phyloP scores from a whole-genome alignment of 2,888 invertebrate genomes.

The Linnaemya tessellans region DNA sequence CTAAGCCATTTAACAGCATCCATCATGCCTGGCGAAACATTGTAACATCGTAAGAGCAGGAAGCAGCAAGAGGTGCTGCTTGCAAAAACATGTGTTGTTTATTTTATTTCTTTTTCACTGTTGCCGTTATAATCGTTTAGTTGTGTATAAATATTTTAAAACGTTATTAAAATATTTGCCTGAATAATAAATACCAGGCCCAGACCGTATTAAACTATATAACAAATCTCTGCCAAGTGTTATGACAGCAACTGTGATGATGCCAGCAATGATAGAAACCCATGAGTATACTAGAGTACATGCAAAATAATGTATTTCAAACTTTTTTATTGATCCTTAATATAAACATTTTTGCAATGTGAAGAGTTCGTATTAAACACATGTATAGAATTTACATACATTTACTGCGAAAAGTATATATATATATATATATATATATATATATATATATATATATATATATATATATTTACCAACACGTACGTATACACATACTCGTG shows the following conservation, averaged over 20 bases:
- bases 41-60: neutral
- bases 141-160: conserved; percentile 63
- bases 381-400: neutral
- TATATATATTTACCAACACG: too few species aligned
- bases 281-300: conserved; percentile 6
- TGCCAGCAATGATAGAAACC: conserved; percentile 6
- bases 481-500: neutral
- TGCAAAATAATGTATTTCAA: conserved; percentile 36
- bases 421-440: too few species aligned
- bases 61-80: conserved; percentile 3
- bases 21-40: conserved; percentile 30
- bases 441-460: too few species aligned
- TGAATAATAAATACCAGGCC: conserved; percentile 59
- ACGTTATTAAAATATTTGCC: conserved; percentile 70
- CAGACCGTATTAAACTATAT: conserved; percentile 23
- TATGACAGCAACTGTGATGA: conserved; percentile 33
- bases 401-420: neutral
- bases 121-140: conserved; percentile 32
- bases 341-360: conserved; percentile 33
- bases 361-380: conserved; percentile 17
- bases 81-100: conserved; percentile 46
- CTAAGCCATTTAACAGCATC: conserved; percentile 36
- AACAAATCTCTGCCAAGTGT: conserved; percentile 49
- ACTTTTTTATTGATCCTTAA: conserved; percentile 57
- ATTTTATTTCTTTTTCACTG: conserved; percentile 35